A percentile compares a stretch with the other conserved stretches of the same genome.
Evolutionary conservation across 2,888 invertebrate genomes (phyloP).

Genomic region (Aromia moschata): DNA sequence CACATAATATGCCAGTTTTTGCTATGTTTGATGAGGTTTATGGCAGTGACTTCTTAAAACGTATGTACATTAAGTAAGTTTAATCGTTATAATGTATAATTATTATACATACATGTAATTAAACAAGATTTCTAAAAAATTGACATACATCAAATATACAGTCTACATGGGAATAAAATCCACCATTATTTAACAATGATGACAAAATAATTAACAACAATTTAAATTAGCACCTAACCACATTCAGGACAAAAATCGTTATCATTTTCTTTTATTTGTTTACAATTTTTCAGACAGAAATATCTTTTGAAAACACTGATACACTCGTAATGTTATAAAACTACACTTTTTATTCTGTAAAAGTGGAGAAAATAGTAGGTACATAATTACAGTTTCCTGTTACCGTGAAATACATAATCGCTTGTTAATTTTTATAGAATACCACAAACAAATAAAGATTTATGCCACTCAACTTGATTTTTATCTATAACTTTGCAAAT

Average conservation of each 20-base stretch:
- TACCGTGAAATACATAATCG: too few species aligned
- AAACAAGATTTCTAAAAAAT: conserved; percentile 2
- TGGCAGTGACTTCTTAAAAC: conserved; percentile 44
- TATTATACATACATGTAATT: background rate
- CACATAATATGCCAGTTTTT: conserved; percentile 17
- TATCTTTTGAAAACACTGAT: too few species aligned
- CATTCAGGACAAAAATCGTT: too few species aligned
- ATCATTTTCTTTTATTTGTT: too few species aligned
- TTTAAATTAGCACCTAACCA: too few species aligned
- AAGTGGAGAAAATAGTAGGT: too few species aligned
- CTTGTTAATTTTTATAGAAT: conserved; percentile 4
- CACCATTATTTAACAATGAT: conserved; percentile 1
- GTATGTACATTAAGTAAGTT: conserved; percentile 32
- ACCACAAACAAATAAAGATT: background rate
- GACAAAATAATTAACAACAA: background rate
- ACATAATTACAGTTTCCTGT: too few species aligned
- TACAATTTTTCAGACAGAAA: too few species aligned
- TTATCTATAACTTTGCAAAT: conserved; percentile 48
- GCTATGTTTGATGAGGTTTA: conserved; percentile 37
- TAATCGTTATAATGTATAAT: background rate
- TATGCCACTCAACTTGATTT: background rate
- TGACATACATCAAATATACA: background rate
- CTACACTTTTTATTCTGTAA: too few species aligned
- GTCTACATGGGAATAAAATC: background rate
- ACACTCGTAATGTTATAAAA: too few species aligned